Evolutionary conservation across 1,140 invertebrate species (phyloP), one percentile per base, ranked within the genome.

Genomic region (Calycopis cecrops): DNA sequence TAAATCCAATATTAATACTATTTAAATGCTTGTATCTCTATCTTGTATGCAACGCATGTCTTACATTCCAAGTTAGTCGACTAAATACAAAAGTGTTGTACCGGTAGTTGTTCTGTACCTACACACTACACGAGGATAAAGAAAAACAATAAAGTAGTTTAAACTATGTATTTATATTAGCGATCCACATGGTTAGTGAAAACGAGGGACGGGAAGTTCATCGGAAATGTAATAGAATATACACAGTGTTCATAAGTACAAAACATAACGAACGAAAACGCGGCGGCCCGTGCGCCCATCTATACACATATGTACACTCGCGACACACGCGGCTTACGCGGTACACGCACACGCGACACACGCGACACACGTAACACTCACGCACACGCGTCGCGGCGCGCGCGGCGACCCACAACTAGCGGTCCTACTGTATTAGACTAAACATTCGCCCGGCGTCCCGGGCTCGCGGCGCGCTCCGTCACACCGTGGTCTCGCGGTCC

Each of bases 401-500:
- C 42, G 12, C 48, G 48, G 38, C 58, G 38, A 44, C 37, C 12
- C 35, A 35, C 48, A 18, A 55, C 48, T 38, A 47, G 40, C 34
- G 37, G 33, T 35, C 17, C 57, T 54, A 57, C 37, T 52, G 35
- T 56, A 49, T 63, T 57, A 53, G 56, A 59, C 38, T 59, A 59
- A 55, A 16, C 16, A 51, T 16, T 16, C 14, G 40, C 44, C 35
- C 34, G 49, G 34, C 61, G 44, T 42, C 42, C 16, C 38, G 42
- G 57, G 51, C 48, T 37, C 28, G 17, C 14, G 48, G 48, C 48
- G 76, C 79, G 77, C 79, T 75, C 76, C 78, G 82, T 92, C 91
- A 96, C 89, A 96, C 94, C 61, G 94, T 95, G 69, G 94, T 95
- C 88, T 95, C 94, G 76, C 94, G 92, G 89, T 96, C 94, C 80